A percentile compares a stretch with the other conserved stretches of the same genome.
phyloP scores from a whole-genome alignment of 2,888 invertebrate genomes.

The Clusia tigrina region DNA sequence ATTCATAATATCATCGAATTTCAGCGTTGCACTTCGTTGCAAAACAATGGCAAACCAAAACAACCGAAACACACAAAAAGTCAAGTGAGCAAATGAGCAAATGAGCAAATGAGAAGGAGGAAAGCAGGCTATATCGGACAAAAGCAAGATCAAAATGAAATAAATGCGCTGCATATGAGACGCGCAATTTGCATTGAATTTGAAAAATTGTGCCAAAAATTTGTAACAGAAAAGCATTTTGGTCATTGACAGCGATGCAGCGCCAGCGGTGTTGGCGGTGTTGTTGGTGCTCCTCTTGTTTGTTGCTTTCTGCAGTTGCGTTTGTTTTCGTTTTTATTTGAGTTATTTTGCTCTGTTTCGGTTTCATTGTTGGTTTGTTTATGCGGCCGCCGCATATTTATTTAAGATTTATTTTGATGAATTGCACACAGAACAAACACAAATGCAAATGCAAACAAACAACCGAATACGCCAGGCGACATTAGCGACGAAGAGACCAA shows the following conservation, averaged over 20 bases:
- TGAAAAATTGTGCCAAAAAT: slow-evolving; percentile 37
- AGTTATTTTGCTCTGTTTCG: slow-evolving; percentile 36
- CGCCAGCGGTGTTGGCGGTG: background rate
- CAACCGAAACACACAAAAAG: too few relatives aligned
- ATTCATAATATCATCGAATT: too few relatives aligned
- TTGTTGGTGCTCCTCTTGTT: slow-evolving; percentile 2
- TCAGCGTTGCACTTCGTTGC: too few relatives aligned
- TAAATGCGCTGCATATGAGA: slow-evolving; percentile 17
- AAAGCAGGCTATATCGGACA: too few relatives aligned
- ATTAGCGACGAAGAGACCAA: too few relatives aligned
- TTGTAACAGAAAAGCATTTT: slow-evolving; percentile 21
- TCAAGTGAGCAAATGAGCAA: too few relatives aligned
- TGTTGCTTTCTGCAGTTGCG: slow-evolving; percentile 7
- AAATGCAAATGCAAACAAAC: slow-evolving; percentile 29
- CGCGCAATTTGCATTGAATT: slow-evolving; percentile 39
- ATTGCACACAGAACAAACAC: too few relatives aligned
- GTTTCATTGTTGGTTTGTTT: slow-evolving; percentile 33
- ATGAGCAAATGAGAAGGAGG: too few relatives aligned
- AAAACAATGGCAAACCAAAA: too few relatives aligned
- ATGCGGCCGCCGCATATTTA: background rate
- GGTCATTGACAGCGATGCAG: background rate
- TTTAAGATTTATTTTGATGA: slow-evolving; percentile 37
- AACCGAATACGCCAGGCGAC: too few relatives aligned
- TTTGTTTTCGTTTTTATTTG: slow-evolving; percentile 14
- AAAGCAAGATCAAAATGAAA: too few relatives aligned